phyloP scores from a whole-genome alignment of 2,113 vertebrate genomes.

The Sylvia atricapilla region DNA sequence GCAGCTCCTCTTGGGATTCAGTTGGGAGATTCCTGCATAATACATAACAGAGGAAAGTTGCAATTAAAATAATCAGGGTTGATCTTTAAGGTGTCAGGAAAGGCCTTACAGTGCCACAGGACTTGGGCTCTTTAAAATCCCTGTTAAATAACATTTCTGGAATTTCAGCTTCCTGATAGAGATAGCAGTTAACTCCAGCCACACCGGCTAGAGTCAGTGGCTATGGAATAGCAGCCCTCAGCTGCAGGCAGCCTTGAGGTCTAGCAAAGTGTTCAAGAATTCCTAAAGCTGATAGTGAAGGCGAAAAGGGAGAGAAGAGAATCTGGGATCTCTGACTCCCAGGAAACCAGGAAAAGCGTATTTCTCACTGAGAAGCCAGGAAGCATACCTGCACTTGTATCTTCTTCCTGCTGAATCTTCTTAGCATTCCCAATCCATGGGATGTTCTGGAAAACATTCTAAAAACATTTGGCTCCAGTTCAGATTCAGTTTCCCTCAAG shows the following conservation, averaged over 20 bases:
- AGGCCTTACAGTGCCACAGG: not conserved
- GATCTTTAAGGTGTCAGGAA: not conserved
- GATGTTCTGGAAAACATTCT: not conserved
- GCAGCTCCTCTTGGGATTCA: not conserved
- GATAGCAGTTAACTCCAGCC: not conserved
- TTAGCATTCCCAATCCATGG: not conserved
- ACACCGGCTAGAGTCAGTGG: not conserved
- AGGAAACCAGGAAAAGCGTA: not conserved
- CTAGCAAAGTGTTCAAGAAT: not conserved
- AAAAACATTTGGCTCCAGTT: not conserved
- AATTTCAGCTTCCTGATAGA: not conserved
- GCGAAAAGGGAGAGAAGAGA: not conserved
- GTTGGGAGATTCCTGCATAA: not conserved
- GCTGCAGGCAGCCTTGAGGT: not conserved
- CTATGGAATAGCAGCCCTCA: not conserved
- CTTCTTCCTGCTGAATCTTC: not conserved
- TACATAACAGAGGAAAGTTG: not conserved
- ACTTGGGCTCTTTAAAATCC: not conserved
- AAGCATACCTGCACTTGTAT: fast-evolving
- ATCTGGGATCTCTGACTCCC: not conserved
- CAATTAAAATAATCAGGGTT: not conserved
- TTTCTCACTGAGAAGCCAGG: not conserved
- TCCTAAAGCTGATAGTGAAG: not conserved
- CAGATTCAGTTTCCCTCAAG: not conserved
- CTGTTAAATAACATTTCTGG: not conserved